Evolutionary conservation across 2,888 invertebrate genomes (phyloP).

Genomic region (Argynnis bischoffii): DNA sequence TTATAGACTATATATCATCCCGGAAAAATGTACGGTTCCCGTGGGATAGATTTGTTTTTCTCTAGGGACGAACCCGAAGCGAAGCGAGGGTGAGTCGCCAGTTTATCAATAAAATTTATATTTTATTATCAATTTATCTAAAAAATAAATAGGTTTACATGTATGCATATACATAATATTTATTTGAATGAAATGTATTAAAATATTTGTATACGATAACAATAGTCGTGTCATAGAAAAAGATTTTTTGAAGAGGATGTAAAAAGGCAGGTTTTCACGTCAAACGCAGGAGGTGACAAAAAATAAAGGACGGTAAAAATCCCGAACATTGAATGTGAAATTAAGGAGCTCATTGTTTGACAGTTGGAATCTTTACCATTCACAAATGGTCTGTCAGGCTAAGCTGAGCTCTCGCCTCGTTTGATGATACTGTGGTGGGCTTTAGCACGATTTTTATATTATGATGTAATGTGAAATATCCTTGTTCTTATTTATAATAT

Average conservation of each 20-base stretch:
- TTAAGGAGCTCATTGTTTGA: conserved; percentile 45
- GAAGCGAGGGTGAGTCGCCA: too few species aligned
- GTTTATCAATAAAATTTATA: too few species aligned
- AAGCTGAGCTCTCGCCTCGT: conserved; percentile 2
- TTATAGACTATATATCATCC: too few species aligned
- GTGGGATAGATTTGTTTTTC: too few species aligned
- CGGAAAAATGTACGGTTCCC: too few species aligned
- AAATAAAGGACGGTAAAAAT: conserved; percentile 35
- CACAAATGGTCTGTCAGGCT: conserved; percentile 24
- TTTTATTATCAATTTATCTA: too few species aligned
- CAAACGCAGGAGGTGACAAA: conserved; percentile 47
- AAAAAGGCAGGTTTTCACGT: conserved; percentile 48
- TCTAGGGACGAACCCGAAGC: too few species aligned
- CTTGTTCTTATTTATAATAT: too few species aligned
- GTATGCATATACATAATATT: neutral
- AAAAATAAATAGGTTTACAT: too few species aligned
- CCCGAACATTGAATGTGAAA: conserved; percentile 39
- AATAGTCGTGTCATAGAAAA: conserved; percentile 8
- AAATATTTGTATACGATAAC: neutral
- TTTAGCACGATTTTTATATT: conserved; percentile 1
- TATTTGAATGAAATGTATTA: neutral
- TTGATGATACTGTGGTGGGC: neutral
- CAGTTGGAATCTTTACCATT: conserved; percentile 33
- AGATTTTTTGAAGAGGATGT: conserved; percentile 22
- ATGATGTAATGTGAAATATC: too few species aligned